phyloP scores from a whole-genome alignment of 2,888 invertebrate species.

The Bruchidius siliquastri region DNA sequence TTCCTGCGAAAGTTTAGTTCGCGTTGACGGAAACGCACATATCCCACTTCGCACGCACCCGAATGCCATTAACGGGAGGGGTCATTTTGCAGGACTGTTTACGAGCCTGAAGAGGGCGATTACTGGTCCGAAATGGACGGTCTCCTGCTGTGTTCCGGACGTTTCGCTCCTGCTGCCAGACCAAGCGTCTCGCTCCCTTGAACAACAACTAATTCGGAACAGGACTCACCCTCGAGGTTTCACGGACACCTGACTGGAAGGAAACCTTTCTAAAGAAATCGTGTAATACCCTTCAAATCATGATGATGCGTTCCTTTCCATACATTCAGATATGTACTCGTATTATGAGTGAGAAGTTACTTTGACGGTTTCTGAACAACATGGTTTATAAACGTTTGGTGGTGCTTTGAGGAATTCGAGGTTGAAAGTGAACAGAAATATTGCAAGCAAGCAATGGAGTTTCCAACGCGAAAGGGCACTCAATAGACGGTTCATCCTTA shows the following conservation, averaged over 20 bases:
- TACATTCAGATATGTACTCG: too few relatives aligned
- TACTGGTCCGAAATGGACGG: slow-evolving; percentile 29
- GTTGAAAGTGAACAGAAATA: too few relatives aligned
- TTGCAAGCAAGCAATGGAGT: too few relatives aligned
- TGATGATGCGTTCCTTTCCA: too few relatives aligned
- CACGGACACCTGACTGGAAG: background rate
- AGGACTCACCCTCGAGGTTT: background rate
- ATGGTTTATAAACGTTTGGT: too few relatives aligned
- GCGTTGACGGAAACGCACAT: background rate
- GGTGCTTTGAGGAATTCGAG: too few relatives aligned
- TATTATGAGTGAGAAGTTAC: too few relatives aligned
- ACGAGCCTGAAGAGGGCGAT: slow-evolving; percentile 48
- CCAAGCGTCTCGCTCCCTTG: background rate
- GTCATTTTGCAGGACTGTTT: slow-evolving; percentile 44
- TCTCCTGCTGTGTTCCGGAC: background rate
- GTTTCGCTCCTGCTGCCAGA: background rate
- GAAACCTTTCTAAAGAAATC: too few relatives aligned
- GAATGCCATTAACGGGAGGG: slow-evolving; percentile 11
- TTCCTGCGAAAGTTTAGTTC: background rate
- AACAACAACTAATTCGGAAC: background rate
- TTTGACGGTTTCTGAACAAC: too few relatives aligned
- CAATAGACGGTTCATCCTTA: too few relatives aligned
- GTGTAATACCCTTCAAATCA: too few relatives aligned
- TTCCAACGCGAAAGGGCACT: too few relatives aligned
- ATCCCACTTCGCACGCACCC: background rate